Evolutionary conservation across 2,888 invertebrate species (phyloP), one percentile per base, ranked within the genome.

Genomic region (Marasmarcha lunaedactyla): DNA sequence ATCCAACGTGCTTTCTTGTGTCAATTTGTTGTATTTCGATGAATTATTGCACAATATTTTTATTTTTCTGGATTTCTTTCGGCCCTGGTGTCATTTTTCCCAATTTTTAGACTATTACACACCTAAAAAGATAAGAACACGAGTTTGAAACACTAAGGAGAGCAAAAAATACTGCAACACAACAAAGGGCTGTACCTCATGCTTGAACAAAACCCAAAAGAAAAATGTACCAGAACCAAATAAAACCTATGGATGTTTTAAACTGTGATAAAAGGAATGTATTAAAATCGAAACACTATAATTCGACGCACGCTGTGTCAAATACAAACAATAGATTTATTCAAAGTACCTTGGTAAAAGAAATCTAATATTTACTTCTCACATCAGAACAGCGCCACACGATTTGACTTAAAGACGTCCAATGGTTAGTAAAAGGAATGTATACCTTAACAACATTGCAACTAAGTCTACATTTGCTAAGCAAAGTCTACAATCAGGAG

Each of bases 161-260:
- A 4, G 30, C n/a, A 30, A 30, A 9, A 10, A 30, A 7, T 5
- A 30, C 10, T n/a, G 6, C 6, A 30, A 30, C 30, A 30, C 4
- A 30, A 30, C 10, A 30, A 5, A 20, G 3, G 20, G 20, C 4
- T 7, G 7, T n/a, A 36, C 33, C 37, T 43, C 56, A 57, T 61
- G 57, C 58, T 43, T 50, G 40, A 36, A 42, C 42, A 46, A 52
- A 49, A 42, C 14, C 7, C n/a, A 47, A 44, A 51, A 57, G 59
- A 65, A 69, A 67, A 73, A 71, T 70, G 67, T 67, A 79, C 79
- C 78, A 79, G 78, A 78, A 79, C 81, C 79, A 77, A 78, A 70
- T 62, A 54, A 50, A 48, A 45, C 45, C 39, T 20, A 5, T 5
- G 4, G 4, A 20, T 20, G n/a, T 20, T 20, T 20, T 5, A 20